Base-by-base conservation (phyloP, 2,797 vertebrate species). In the Squalus acanthias region DNA sequence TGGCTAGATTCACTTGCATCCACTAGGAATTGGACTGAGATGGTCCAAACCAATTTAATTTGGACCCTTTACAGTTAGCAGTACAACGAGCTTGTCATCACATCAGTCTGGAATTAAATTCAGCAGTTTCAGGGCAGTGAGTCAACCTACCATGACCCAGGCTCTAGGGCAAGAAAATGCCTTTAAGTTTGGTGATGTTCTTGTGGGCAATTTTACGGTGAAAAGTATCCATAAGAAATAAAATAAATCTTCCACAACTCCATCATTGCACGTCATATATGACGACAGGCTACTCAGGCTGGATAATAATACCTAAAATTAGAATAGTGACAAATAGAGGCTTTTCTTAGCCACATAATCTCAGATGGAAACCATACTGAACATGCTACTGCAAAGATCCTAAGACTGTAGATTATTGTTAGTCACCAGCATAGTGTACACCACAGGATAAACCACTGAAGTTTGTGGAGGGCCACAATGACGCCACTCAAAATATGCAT, bases 321-420 rank as follows among this genome's bases (percentile, higher is more conserved):
- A 93, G 65, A 69, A 39, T 69, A 20, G n/a, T 93, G n/a, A 85
- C 17, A 63, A 91, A 91, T 91, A 6, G 3, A 26, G 22, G 65
- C n/a, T 46, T 93, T 93, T 93, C 63, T 69, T 69, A 69, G n/a
- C n/a, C 91, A 69, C 33, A 93, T 69, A 93, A 67, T 46, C 57
- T 69, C 93, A 50, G 65, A 24, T 69, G 22, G 69, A 95, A 74
- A 57, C 29, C 70, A 33, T 72, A 33, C 24, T 72, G 29, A 10
- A 10, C 10, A 74, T 7, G 29, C 69, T 72, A 3, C 10, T 53
- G n/a, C 12, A 53, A 95, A 13, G 22, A 70, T 50, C 63, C 24
- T 50, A 74, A 72, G 50, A 95, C 39, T 72, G n/a, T 24, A 53
- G 22, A 53, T 95, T 91, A n/a, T 91, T 95, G 67, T 5, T 46